Evolutionary conservation across 2,888 invertebrate genomes (phyloP).

Genomic region (Zhuqinia jingwanae): DNA sequence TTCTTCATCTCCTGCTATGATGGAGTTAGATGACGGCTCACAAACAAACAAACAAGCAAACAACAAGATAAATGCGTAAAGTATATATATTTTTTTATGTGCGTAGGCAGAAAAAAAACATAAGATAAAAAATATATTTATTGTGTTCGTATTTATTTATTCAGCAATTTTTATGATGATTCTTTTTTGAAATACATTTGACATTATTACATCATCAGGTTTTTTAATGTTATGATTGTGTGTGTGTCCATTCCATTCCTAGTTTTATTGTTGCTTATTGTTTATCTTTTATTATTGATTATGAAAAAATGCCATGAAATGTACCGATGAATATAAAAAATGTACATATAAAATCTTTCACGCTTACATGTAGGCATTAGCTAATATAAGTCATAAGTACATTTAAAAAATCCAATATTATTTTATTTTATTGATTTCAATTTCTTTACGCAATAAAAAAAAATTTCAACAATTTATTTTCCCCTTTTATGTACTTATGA

Average conservation of each 20-base stretch:
- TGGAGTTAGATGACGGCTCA: conserved; percentile 13
- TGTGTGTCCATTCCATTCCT: conserved; percentile 8
- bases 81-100: conserved; percentile 8
- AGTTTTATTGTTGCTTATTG: conserved; percentile 47
- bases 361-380: conserved; percentile 42
- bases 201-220: conserved; percentile 17
- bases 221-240: too few species aligned
- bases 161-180: too few species aligned
- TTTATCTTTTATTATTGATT: conserved; percentile 42
- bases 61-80: not conserved
- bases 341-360: not conserved
- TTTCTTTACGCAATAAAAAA: conserved; percentile 56
- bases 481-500: too few species aligned
- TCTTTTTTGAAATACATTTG: not conserved
- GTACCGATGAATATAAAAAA: too few species aligned
- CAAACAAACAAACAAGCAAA: not conserved
- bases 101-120: conserved; percentile 16
- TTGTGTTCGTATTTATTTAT: too few species aligned
- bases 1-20: not conserved
- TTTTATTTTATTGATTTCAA: conserved; percentile 48
- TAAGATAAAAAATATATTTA: too few species aligned
- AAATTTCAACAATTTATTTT: conserved; percentile 29
- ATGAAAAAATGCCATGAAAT: conserved; percentile 20
- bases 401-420: too few species aligned
- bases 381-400: too few species aligned